These are phyloP conservation scores for Sebastes nivosus DNA, from an alignment of 2,797 vertebrate genomes.

Conservation along the genomic window DNA sequence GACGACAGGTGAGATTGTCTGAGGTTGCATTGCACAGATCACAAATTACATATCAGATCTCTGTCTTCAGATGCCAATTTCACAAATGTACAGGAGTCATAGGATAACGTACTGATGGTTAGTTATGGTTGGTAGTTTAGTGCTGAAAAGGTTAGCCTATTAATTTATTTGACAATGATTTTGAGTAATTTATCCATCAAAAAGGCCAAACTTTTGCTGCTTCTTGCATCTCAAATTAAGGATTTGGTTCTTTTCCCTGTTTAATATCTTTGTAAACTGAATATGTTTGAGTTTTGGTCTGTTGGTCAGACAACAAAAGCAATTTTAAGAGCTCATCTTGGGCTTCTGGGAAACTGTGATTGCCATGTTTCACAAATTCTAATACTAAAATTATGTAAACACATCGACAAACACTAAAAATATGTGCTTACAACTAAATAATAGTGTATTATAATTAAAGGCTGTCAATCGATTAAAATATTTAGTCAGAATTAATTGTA, in stretches of 20 bases:
- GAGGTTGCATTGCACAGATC: not conserved
- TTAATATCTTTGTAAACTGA: not conserved
- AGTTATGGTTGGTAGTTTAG: not conserved
- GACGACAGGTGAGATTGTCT: constrained; percentile 79
- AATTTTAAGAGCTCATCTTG: not conserved
- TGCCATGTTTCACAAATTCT: not conserved
- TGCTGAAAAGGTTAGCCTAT: not conserved
- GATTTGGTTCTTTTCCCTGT: not conserved
- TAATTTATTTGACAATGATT: not conserved
- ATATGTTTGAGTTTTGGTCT: not conserved
- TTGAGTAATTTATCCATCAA: not conserved
- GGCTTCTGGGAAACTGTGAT: not conserved
- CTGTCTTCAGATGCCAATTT: not conserved
- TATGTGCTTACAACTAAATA: not conserved
- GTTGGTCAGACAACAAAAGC: not conserved
- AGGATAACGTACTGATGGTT: not conserved
- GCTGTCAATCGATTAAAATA: too few species aligned
- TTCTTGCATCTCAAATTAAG: not conserved
- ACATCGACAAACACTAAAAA: not conserved
- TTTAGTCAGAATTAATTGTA: too few species aligned
- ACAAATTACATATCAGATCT: not conserved
- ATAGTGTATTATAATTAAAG: not conserved
- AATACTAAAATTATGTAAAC: not conserved
- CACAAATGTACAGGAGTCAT: not conserved
- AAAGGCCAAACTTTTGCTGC: not conserved